phyloP scores from a whole-genome alignment of 2,113 vertebrate species.

The Salvelinus namaycush region DNA sequence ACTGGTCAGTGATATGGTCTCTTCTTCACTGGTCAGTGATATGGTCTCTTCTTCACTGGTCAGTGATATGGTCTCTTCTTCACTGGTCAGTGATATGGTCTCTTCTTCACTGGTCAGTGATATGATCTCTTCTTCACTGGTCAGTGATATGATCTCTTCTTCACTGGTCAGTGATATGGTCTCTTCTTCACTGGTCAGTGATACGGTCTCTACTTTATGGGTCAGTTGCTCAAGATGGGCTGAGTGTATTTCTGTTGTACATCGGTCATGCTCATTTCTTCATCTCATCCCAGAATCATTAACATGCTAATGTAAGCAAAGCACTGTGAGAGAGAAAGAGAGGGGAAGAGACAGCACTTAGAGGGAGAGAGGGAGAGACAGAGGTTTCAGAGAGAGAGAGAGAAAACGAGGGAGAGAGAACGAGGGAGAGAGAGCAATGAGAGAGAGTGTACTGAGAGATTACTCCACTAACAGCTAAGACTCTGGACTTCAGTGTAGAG shows the following conservation, averaged over 20 bases:
- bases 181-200: slow-evolving; percentile 24
- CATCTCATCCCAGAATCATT: slow-evolving; percentile 53
- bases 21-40: too few relatives aligned
- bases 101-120: slow-evolving; percentile 17
- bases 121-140: not conserved
- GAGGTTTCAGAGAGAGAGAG: too few relatives aligned
- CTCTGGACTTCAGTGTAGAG: not conserved
- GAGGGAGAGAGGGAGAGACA: too few relatives aligned
- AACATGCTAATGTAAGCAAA: slow-evolving; percentile 48
- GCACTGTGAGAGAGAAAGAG: slow-evolving; percentile 2
- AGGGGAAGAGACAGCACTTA: not conserved
- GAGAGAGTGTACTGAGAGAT: not conserved
- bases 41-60: not conserved
- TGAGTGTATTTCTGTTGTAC: slow-evolving; percentile 32
- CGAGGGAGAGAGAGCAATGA: not conserved
- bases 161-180: not conserved
- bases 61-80: not conserved
- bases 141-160: not conserved
- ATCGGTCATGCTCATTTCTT: slow-evolving; percentile 25
- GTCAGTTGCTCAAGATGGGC: slow-evolving; percentile 33
- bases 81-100: not conserved
- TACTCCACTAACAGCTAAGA: not conserved
- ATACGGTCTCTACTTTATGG: too few relatives aligned
- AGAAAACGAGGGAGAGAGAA: too few relatives aligned
- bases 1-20: too few relatives aligned